These are phyloP conservation scores for Acholoe squamosa DNA, from an alignment of 2,888 invertebrate genomes.

Conservation along the genomic window DNA sequence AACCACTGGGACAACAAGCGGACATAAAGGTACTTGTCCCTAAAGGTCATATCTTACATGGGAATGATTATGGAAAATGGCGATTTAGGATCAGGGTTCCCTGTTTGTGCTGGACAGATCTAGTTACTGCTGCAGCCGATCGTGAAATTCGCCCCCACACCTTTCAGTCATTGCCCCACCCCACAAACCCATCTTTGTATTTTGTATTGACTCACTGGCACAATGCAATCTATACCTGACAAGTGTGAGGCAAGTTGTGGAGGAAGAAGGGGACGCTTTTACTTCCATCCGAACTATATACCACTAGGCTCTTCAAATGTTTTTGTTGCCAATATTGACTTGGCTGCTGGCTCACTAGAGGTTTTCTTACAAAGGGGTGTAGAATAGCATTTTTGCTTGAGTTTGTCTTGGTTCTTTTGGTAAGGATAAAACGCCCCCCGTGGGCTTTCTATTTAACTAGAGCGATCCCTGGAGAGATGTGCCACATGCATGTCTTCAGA, in stretches of 20 bases:
- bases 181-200: not conserved
- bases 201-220: not conserved
- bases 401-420: not conserved
- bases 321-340: constrained; percentile 6
- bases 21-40: too few relatives aligned
- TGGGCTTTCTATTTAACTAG: not conserved
- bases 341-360: not conserved
- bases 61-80: not conserved
- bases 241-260: not conserved
- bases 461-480: not conserved
- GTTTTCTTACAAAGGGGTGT: not conserved
- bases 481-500: not conserved
- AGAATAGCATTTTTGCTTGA: not conserved
- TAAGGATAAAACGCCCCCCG: not conserved
- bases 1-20: too few relatives aligned
- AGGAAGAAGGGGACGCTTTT: not conserved
- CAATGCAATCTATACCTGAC: constrained; percentile 25
- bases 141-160: not conserved
- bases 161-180: not conserved
- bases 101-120: not conserved
- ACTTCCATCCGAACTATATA: not conserved
- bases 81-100: not conserved
- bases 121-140: not conserved
- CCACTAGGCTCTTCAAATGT: not conserved
- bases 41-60: not conserved